These are phyloP conservation scores for Himalopsyche kuldschensis DNA, from an alignment of 2,888 invertebrate genomes.

Conservation along the genomic window DNA sequence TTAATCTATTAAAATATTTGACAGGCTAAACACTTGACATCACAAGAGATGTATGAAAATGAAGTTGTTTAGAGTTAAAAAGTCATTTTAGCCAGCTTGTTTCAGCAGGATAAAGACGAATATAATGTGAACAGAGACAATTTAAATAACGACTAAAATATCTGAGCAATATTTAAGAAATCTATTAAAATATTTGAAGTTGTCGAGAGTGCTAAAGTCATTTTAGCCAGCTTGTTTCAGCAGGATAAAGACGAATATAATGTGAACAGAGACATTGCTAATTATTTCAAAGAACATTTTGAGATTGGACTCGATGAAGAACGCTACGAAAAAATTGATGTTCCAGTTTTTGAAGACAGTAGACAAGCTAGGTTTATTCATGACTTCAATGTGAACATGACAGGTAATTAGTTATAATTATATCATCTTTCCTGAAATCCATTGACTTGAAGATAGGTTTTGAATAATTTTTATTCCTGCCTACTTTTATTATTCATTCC, in stretches of 20 bases:
- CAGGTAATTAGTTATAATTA: constrained; percentile 49
- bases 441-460: too few species aligned
- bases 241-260: not conserved
- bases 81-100: not conserved
- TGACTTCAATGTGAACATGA: constrained; percentile 79
- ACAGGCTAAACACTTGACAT: not conserved
- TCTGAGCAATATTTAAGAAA: too few species aligned
- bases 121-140: not conserved
- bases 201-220: not conserved
- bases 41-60: not conserved
- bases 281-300: constrained; percentile 75
- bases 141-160: too few species aligned
- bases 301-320: constrained; percentile 75
- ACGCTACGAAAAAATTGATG: constrained; percentile 81
- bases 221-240: not conserved
- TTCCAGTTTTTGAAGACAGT: constrained; percentile 81
- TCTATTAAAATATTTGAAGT: too few species aligned
- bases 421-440: too few species aligned
- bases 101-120: not conserved
- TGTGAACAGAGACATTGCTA: constrained; percentile 24
- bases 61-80: not conserved
- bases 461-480: not conserved
- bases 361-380: constrained; percentile 86
- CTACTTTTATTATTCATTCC: not conserved
- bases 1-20: not conserved